Evolutionary conservation across 2,888 invertebrate genomes (phyloP), one percentile per base, ranked within the genome.

Genomic region (Andrena haemorrhoa): DNA sequence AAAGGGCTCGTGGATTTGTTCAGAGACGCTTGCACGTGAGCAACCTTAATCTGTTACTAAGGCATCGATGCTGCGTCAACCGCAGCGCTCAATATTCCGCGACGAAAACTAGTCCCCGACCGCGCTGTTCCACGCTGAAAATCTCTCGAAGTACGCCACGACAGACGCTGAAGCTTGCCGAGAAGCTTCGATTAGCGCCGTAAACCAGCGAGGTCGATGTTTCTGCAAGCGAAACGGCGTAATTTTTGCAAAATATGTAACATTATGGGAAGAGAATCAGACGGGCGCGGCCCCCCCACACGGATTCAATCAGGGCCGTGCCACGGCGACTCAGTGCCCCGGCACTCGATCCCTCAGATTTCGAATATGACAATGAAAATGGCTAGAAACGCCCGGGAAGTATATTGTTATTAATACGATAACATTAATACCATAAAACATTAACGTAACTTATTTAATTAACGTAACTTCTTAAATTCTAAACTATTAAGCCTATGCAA

Each of bases 81-180:
- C 84, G 83, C 64, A 51, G 81, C 80, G 70, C 87, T 26, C 80
- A 60, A 70, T 80, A 73, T 58, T 84, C 26, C 82, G 89, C 89
- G 60, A 51, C 53, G 31, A 49, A 58, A 87, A 87, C 16, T 89
- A 89, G 89, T 86, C 84, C 82, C 2, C 29, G 31, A 56, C 41
- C 53, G 20, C 16, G 41, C 60, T 41, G 12, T 65, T 66, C 56
- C 74, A 84, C 61, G 51, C 26, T 26, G 35, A 71, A 83, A 84
- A 90, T 90, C 91, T 90, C 89, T 85, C 79, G 86, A 93, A 93
- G 93, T 93, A 93, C 92, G 84, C 49, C n/a, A 89, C 78, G 92
- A 92, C 93, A 92, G 80, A 87, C 63, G 41, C 1, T 29, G 53
- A 74, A 79, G 88, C 41, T 53, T 20, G 2, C 20, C 10, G n/a